Evolutionary conservation across 2,113 vertebrate species (phyloP), one percentile per base, ranked within the genome.

Genomic region (Nibea coibor): DNA sequence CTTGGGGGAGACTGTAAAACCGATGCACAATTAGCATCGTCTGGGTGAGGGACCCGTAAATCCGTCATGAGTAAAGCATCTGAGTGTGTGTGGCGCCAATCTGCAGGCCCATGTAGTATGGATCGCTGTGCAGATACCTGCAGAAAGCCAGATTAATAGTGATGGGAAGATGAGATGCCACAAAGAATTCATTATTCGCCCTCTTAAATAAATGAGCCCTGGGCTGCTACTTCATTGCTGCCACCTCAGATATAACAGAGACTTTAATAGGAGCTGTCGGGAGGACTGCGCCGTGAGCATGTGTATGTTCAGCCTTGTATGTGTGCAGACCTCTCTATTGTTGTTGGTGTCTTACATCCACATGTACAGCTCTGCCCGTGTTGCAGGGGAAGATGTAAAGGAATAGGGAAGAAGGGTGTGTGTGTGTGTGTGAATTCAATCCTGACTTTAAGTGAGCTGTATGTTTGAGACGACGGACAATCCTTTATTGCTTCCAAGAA

Each of bases 91-190:
- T 66, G 67, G 26, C 66, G 14, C 56, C 62, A 6, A 39, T 66
- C 59, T 35, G 1, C 59, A 56, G 74, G 57, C 70, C 51, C n/a
- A 10, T 10, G 63, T 24, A 10, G 71, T 69, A 82, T 67, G 69
- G 85, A 81, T 81, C 8, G 28, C 64, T 20, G 65, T 67, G 72
- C 67, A 59, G 72, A 67, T 80, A 87, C 88, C 88, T 84, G 75
- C 82, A 79, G 81, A 80, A 87, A 75, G 50, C 56, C 70, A 89
- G 80, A 93, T 87, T 89, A 90, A 87, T 86, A 80, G 87, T 85
- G 92, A 91, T 88, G 78, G 79, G 82, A 73, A 89, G 86, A 93
- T 90, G 87, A 92, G 87, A 85, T 89, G 91, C 92, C 87, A 91
- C 89, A 91, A 90, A 90, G 87, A 92, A 92, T 93, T 88, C 87